phyloP scores from a whole-genome alignment of 2,113 vertebrate genomes.

The Edolisoma coerulescens region DNA sequence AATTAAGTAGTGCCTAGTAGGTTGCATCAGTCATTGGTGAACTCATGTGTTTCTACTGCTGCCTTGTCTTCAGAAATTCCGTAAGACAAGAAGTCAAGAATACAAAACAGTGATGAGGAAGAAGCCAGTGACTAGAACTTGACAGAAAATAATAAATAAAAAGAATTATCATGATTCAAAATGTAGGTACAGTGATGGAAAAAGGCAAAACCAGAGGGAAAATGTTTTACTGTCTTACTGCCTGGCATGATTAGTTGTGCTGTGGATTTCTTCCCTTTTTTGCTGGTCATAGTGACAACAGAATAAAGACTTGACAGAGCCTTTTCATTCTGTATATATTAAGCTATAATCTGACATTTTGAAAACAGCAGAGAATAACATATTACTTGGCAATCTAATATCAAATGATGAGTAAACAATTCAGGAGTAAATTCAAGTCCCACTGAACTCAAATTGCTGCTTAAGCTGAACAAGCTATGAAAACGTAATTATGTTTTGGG shows the following conservation, averaged over 20 bases:
- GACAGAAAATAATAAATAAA: background rate
- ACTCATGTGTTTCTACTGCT: background rate
- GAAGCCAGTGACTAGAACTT: background rate
- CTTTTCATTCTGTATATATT: background rate
- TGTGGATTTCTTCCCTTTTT: background rate
- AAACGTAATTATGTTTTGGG: constrained; percentile 13
- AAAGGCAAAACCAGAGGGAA: background rate
- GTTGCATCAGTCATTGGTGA: background rate
- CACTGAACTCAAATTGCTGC: constrained; percentile 1
- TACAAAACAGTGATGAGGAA: background rate
- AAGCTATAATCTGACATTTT: background rate
- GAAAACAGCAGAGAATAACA: background rate
- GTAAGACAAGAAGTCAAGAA: background rate
- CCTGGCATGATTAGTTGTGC: background rate
- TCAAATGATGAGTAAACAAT: constrained; percentile 19
- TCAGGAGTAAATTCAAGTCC: constrained; percentile 18
- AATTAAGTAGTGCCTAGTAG: background rate
- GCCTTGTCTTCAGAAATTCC: background rate
- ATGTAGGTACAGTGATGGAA: background rate
- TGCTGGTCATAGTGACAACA: background rate
- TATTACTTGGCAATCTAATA: background rate
- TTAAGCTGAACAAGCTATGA: background rate
- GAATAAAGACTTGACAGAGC: background rate
- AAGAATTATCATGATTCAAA: background rate
- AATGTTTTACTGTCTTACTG: background rate